Conservation (phyloP, 1,140 invertebrate genomes). For the Druon quercuslanigerum region DNA sequence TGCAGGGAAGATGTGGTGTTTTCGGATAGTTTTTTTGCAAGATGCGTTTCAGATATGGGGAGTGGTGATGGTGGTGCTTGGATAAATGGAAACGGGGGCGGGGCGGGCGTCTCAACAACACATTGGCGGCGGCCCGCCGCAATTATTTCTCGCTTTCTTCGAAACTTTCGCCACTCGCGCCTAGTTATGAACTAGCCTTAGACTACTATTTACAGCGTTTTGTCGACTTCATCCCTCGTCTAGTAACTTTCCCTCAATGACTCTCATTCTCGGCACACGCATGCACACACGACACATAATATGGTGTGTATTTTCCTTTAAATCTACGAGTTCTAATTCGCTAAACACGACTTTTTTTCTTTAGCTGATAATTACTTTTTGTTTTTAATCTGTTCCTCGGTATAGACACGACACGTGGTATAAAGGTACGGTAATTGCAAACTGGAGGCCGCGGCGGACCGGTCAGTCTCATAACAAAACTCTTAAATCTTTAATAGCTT, state of each 20-base stretch:
- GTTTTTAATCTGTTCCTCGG: conserved; percentile 42
- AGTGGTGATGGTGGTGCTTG: conserved; percentile 14
- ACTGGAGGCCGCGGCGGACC: conserved; percentile 66
- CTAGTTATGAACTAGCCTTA: conserved; percentile 39
- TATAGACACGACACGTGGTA: conserved; percentile 57
- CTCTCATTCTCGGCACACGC: conserved; percentile 39
- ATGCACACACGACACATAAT: conserved; percentile 58
- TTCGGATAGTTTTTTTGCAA: conserved; percentile 37
- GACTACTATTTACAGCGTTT: conserved; percentile 14
- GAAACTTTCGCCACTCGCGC: conserved; percentile 47
- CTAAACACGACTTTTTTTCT: conserved; percentile 38
- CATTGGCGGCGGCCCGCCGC: conserved; percentile 61
- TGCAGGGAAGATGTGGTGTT: conserved; percentile 4
- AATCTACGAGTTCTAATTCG: conserved; percentile 33
- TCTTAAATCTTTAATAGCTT: conserved; percentile 50
- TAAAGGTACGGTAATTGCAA: conserved; percentile 66
- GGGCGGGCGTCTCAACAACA: conserved; percentile 69
- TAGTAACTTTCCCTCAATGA: conserved; percentile 4
- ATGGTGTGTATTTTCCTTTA: conserved; percentile 38
- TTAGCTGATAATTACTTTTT: conserved; percentile 33
- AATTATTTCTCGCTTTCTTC: conserved; percentile 54
- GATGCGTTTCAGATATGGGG: conserved; percentile 23
- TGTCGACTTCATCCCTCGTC: conserved; percentile 9
- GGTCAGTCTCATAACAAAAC: conserved; percentile 73
- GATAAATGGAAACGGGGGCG: conserved; percentile 38